These are phyloP conservation scores for Drosophila tripunctata DNA, from an alignment of 2,888 invertebrate genomes.

Conservation along the genomic window DNA sequence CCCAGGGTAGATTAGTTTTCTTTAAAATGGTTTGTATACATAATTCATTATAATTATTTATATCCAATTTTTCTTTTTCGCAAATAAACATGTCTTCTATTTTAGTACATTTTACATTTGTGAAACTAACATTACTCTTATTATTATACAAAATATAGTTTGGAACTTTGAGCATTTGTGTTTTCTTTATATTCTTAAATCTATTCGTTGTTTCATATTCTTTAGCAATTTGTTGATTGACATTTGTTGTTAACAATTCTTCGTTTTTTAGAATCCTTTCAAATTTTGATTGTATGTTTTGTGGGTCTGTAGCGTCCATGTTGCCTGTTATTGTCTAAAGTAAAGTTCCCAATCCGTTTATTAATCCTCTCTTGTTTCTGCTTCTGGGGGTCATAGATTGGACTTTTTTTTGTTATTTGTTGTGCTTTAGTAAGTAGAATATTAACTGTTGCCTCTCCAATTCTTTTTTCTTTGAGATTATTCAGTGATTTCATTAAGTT, in stretches of 20 bases:
- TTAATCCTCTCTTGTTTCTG: not conserved
- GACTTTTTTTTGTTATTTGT: not conserved
- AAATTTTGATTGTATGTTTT: not conserved
- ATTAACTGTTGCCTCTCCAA: not conserved
- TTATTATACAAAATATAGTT: not conserved
- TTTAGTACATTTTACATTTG: not conserved
- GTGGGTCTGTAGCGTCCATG: not conserved
- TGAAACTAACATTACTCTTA: not conserved
- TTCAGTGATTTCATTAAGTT: not conserved
- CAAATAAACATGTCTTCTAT: not conserved
- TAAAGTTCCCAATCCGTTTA: not conserved
- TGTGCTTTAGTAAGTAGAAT: not conserved
- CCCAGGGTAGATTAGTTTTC: not conserved
- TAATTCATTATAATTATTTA: not conserved
- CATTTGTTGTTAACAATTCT: not conserved
- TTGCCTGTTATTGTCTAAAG: not conserved
- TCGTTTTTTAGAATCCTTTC: not conserved
- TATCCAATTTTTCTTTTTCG: not conserved
- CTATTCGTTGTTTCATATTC: not conserved
- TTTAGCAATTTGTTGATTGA: not conserved
- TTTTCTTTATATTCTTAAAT: not conserved
- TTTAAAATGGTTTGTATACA: not conserved
- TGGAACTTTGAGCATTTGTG: not conserved
- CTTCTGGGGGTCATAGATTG: not conserved
- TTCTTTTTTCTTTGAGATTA: not conserved